These are phyloP conservation scores for Scrobipalpa costella DNA, from an alignment of 2,888 invertebrate species.

Conservation along the genomic window DNA sequence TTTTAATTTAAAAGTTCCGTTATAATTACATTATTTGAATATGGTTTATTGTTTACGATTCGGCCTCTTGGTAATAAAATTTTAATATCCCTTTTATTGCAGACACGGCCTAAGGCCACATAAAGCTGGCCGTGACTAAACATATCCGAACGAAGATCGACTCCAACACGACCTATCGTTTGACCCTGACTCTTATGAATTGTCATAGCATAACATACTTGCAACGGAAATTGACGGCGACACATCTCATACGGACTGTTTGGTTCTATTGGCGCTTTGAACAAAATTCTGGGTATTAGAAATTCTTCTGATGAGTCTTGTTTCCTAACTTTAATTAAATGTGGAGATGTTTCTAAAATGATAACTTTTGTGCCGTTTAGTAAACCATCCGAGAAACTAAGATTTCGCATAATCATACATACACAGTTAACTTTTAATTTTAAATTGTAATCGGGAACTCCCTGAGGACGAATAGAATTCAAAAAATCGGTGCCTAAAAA, in stretches of 20 bases:
- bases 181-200: slow-evolving; percentile 32
- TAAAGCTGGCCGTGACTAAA: slow-evolving; percentile 30
- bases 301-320: slow-evolving; percentile 21
- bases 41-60: too few relatives aligned
- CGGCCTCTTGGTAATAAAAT: too few relatives aligned
- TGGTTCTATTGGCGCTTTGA: slow-evolving; percentile 28
- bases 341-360: slow-evolving; percentile 25
- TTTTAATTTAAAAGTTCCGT: too few relatives aligned
- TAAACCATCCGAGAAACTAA: slow-evolving; percentile 30
- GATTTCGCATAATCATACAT: slow-evolving; percentile 30
- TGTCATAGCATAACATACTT: slow-evolving; percentile 30
- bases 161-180: slow-evolving; percentile 23
- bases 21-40: too few relatives aligned
- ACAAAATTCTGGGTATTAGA: slow-evolving; percentile 30
- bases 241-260: slow-evolving; percentile 28
- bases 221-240: slow-evolving; percentile 31
- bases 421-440: slow-evolving; percentile 26
- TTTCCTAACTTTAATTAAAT: slow-evolving; percentile 29
- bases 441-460: slow-evolving; percentile 22
- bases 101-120: slow-evolving; percentile 23
- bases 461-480: slow-evolving; percentile 7
- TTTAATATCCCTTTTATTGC: too few relatives aligned
- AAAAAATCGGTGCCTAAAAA: slow-evolving; percentile 1
- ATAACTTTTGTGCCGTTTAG: slow-evolving; percentile 32
- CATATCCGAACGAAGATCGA: slow-evolving; percentile 24